Evolutionary conservation across 1,140 invertebrate genomes (phyloP), one percentile per base, ranked within the genome.

Genomic region (Prorops nasuta): DNA sequence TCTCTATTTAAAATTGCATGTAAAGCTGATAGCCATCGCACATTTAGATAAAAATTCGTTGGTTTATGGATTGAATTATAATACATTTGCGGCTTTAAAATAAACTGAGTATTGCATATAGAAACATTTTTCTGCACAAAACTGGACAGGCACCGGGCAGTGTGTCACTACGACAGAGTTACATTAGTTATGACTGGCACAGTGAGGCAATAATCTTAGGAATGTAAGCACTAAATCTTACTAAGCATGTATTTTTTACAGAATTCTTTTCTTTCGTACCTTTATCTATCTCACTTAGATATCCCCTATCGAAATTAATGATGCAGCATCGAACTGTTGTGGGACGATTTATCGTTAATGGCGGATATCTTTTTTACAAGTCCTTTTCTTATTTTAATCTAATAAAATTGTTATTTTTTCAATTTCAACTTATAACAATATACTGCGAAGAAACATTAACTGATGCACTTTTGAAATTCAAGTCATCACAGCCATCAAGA

Each of bases 191-290:
- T 42, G 61, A 63, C 63, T 69, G 67, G 64, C 66, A 72, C 64
- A 72, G 67, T 72, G 68, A 71, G 65, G 66, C 67, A 71, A 71
- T 62, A 54, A 72, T 64, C 67, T 66, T 69, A 70, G 66, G 63
- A 70, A 24, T 57, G 51, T 59, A 57, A 44, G 39, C 44, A 52
- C 34, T 22, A 48, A 63, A 49, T 41, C 39, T 44, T 24, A 41
- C 14, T 50, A 48, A 3, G 34, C 32, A 42, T 19, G 16, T 59
- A 52, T 24, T 45, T 43, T n/a, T n/a, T n/a, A n/a, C n/a, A n/a
- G n/a, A 41, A 38, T 51, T 21, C 6, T 40, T 7, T 40, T 19
- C 9, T n/a, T n/a, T 40, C 31, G 24, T 28, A 9, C 12, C 31
- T 40, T 36, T 16, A 18, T 41, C 32, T 20, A 32, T 17, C 15